Conservation (phyloP, 2,113 vertebrate genomes). For the Phalacrocorax pelagicus region DNA sequence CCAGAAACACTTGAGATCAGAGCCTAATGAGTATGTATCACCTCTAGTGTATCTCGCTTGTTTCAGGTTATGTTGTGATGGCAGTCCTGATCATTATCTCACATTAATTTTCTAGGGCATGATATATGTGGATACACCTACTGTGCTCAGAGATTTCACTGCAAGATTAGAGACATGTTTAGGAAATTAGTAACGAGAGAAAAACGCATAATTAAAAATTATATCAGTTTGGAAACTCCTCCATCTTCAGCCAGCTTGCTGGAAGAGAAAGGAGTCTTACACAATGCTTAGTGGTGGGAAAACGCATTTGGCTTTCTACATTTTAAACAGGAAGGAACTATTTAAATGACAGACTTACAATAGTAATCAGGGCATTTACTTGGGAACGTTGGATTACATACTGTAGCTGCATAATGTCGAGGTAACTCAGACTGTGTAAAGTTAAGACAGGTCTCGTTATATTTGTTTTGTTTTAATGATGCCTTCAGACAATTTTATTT, state of each 20-base stretch:
- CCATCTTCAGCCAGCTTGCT: constrained; percentile 59
- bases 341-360: constrained; percentile 55
- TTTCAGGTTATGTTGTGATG: constrained; percentile 54
- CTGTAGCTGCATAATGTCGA: background rate
- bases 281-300: constrained; percentile 62
- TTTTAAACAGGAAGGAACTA: constrained; percentile 69
- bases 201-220: constrained; percentile 56
- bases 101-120: constrained; percentile 58
- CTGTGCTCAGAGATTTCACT: background rate
- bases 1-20: constrained; percentile 34
- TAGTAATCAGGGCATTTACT: constrained; percentile 43
- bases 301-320: constrained; percentile 37
- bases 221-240: constrained; percentile 59
- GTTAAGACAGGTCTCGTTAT: background rate
- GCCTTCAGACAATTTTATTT: background rate
- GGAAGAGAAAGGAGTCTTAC: constrained; percentile 55
- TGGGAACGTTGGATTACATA: background rate
- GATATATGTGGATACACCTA: constrained; percentile 45
- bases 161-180: constrained; percentile 55
- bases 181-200: constrained; percentile 65
- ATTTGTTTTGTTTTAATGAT: background rate
- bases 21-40: background rate
- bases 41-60: constrained; percentile 6
- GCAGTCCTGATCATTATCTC: constrained; percentile 57
- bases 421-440: background rate